Evolutionary conservation across 2,113 vertebrate species (phyloP).

Genomic region (Hyla sarda): DNA sequence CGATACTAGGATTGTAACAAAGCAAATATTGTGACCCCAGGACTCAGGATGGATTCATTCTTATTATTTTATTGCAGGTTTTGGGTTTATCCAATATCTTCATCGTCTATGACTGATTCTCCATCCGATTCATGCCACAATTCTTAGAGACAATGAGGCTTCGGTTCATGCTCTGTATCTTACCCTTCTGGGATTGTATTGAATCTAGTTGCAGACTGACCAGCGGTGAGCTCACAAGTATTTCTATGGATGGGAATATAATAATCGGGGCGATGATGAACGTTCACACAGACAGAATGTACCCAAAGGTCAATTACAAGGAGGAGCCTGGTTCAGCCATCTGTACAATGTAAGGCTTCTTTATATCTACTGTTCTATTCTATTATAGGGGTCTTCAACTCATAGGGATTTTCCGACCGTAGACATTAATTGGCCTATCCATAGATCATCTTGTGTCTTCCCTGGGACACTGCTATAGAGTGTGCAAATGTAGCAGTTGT

Average conservation of each 20-base stretch:
- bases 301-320: not conserved
- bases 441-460: too few species aligned
- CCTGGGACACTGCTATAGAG: too few species aligned
- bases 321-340: not conserved
- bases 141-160: not conserved
- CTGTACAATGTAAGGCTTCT: constrained; percentile 20
- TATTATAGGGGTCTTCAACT: too few species aligned
- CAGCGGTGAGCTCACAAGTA: not conserved
- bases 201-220: not conserved
- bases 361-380: not conserved
- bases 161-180: not conserved
- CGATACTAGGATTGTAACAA: too few species aligned
- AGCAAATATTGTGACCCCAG: too few species aligned
- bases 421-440: too few species aligned
- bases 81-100: not conserved
- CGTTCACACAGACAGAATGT: constrained; percentile 24
- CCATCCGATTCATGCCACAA: not conserved
- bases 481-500: too few species aligned
- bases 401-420: too few species aligned
- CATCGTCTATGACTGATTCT: not conserved
- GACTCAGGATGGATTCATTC: too few species aligned
- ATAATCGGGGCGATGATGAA: not conserved
- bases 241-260: not conserved
- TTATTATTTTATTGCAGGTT: not conserved
- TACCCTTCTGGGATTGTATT: not conserved